Conservation (phyloP, 2,888 invertebrate genomes). For the Kryphioiulus occultus region DNA sequence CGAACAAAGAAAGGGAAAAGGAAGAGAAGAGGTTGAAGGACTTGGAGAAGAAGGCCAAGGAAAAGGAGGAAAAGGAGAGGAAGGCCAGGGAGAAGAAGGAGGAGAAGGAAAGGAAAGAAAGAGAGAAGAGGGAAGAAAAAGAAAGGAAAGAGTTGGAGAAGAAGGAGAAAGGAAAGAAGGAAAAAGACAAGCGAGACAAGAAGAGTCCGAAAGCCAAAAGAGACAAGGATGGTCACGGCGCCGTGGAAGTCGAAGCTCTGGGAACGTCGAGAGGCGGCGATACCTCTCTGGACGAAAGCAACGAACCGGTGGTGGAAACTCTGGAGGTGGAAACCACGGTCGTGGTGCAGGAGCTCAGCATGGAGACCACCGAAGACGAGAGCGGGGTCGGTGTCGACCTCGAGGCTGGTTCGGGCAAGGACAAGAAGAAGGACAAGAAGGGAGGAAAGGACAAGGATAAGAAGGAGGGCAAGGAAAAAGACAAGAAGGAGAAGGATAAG, state of each 20-base stretch:
- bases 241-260: conserved; percentile 72
- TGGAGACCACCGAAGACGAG: conserved; percentile 53
- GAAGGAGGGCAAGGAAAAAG: conserved; percentile 53
- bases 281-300: conserved; percentile 28
- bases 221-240: conserved; percentile 63
- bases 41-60: conserved; percentile 45
- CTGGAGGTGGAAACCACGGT: conserved; percentile 16
- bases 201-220: conserved; percentile 55
- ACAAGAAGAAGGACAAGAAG: conserved; percentile 53
- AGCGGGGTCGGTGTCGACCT: conserved; percentile 71
- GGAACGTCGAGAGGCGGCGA: conserved; percentile 55
- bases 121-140: conserved; percentile 52
- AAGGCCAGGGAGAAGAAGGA: conserved; percentile 50
- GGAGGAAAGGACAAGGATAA: conserved; percentile 50
- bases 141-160: conserved; percentile 53
- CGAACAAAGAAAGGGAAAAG: conserved; percentile 41
- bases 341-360: conserved; percentile 41
- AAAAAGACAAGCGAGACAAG: conserved; percentile 59
- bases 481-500: conserved; percentile 59
- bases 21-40: background rate
- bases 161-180: conserved; percentile 58
- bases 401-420: conserved; percentile 56
- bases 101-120: conserved; percentile 51
- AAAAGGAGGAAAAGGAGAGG: conserved; percentile 26
- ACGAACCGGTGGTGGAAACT: conserved; percentile 23